phyloP scores from a whole-genome alignment of 2,113 vertebrate genomes.

The Hoplias malabaricus region DNA sequence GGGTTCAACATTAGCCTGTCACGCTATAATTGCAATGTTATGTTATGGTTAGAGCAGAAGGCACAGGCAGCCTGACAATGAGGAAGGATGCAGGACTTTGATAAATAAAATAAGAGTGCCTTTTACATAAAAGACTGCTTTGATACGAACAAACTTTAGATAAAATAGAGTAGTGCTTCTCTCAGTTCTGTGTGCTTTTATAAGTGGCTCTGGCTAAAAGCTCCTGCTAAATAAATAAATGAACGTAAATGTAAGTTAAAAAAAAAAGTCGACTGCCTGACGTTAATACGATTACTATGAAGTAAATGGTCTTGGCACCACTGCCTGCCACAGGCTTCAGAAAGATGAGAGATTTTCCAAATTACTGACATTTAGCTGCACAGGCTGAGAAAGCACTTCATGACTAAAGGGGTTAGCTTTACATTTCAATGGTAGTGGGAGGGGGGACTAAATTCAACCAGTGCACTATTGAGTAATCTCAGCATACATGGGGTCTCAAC shows the following conservation, averaged over 20 bases:
- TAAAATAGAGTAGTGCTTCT: background rate
- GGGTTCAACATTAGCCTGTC: conserved; percentile 13
- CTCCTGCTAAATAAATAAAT: conserved; percentile 3
- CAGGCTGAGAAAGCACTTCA: conserved; percentile 7
- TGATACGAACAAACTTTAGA: conserved; percentile 18
- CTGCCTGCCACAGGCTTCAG: conserved; percentile 11
- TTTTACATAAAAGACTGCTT: conserved; percentile 4
- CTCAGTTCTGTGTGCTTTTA: background rate
- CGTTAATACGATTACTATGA: conserved; percentile 20
- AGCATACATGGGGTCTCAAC: background rate
- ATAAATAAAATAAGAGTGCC: background rate
- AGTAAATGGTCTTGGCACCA: conserved; percentile 12
- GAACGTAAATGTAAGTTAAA: conserved; percentile 14
- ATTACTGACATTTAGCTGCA: conserved; percentile 29
- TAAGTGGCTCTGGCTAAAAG: background rate
- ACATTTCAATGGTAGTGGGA: background rate
- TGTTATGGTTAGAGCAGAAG: conserved; percentile 16
- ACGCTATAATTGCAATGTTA: conserved; percentile 27
- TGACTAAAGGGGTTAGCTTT: conserved; percentile 22
- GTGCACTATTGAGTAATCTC: conserved; percentile 12
- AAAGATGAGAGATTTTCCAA: conserved; percentile 8
- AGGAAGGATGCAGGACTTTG: conserved; percentile 1
- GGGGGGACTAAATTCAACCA: background rate
- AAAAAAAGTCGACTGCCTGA: conserved; percentile 22
- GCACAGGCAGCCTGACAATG: conserved; percentile 15